These are phyloP conservation scores for Tricholauxania praeusta DNA, from an alignment of 2,888 invertebrate genomes.

Conservation along the genomic window DNA sequence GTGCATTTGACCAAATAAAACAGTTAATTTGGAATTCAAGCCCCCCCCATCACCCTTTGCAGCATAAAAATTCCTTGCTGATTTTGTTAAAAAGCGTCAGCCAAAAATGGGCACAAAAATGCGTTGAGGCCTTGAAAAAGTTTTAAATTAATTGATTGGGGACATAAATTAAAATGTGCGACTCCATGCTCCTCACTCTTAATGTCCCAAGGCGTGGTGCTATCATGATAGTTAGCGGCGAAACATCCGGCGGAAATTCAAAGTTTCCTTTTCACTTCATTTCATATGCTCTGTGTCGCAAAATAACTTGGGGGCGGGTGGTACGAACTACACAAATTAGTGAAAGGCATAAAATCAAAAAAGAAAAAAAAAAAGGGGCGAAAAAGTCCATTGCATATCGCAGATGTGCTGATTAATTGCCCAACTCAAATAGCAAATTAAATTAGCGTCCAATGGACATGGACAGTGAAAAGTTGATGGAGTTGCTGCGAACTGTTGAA, in stretches of 20 bases:
- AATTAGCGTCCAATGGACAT: conserved; percentile 33
- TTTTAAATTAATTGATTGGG: conserved; percentile 10
- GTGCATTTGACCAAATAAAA: background rate
- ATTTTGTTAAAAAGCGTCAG: too few species aligned
- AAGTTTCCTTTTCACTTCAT: conserved; percentile 24
- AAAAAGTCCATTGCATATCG: conserved; percentile 4
- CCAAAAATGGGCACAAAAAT: too few species aligned
- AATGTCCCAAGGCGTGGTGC: background rate
- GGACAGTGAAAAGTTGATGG: conserved; percentile 8
- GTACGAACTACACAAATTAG: too few species aligned
- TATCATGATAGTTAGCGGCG: background rate
- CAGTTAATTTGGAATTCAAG: background rate
- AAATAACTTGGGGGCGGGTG: too few species aligned
- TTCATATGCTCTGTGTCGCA: background rate
- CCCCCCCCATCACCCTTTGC: too few species aligned
- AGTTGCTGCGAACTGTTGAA: background rate
- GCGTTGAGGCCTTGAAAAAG: background rate
- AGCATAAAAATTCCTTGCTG: too few species aligned
- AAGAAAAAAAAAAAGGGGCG: too few species aligned
- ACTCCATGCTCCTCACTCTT: background rate
- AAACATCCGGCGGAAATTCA: conserved; percentile 24
- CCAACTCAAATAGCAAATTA: conserved; percentile 38
- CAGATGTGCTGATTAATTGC: conserved; percentile 40
- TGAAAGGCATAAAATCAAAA: too few species aligned
- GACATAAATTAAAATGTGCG: background rate